phyloP scores from a whole-genome alignment of 2,113 vertebrate genomes.

The Nibea coibor region DNA sequence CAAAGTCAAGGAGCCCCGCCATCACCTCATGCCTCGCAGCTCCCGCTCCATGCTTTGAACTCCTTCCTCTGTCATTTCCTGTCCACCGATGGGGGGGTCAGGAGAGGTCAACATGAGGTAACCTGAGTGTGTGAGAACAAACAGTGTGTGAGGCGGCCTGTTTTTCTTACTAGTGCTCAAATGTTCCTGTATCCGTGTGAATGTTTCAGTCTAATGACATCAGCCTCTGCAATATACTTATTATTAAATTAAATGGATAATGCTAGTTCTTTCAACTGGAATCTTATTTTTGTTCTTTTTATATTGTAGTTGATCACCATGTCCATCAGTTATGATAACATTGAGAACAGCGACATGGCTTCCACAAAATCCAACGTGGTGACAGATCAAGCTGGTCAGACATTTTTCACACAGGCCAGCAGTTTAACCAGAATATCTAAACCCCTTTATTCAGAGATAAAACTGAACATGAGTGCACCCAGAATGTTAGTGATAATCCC shows the following conservation, averaged over 20 bases:
- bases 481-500: background rate
- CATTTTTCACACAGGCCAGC: background rate
- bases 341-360: too few species aligned
- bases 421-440: background rate
- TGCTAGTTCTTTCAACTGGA: background rate
- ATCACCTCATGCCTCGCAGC: constrained; percentile 13
- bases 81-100: constrained; percentile 21
- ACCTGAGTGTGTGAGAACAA: constrained; percentile 42
- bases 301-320: background rate
- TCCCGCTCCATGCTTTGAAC: constrained; percentile 17
- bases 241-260: background rate
- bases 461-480: background rate
- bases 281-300: background rate
- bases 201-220: background rate
- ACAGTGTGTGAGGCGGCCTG: constrained; percentile 1
- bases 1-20: constrained; percentile 18
- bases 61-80: constrained; percentile 52
- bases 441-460: background rate
- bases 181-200: background rate
- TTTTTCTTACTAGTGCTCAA: background rate
- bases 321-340: background rate
- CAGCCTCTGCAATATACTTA: background rate
- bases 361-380: too few species aligned
- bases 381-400: background rate
- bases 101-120: constrained; percentile 30